phyloP scores from a whole-genome alignment of 1,140 invertebrate genomes.

The Cherax destructor region DNA sequence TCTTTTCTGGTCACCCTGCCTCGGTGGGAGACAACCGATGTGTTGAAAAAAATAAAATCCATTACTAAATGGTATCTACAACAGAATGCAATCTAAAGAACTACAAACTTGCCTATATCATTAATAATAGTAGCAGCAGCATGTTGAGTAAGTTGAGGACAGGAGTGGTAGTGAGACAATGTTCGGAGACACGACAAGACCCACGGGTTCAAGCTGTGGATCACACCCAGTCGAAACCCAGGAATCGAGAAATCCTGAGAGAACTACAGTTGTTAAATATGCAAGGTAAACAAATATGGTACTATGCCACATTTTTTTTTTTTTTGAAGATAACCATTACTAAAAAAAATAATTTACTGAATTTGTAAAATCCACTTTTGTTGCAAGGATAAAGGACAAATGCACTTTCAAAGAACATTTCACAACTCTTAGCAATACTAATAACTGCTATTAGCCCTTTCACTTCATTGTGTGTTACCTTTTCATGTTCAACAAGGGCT shows the following conservation, averaged over 20 bases:
- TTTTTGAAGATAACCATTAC: background rate
- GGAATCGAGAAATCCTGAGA: conserved; percentile 28
- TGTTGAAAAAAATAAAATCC: too few relatives aligned
- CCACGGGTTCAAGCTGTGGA: conserved; percentile 15
- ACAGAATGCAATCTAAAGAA: background rate
- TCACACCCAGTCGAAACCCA: conserved; percentile 31
- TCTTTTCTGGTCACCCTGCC: too few relatives aligned
- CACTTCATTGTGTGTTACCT: too few relatives aligned
- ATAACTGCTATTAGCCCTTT: too few relatives aligned
- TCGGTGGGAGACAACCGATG: too few relatives aligned
- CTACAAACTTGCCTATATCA: conserved; percentile 20
- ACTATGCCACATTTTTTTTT: background rate
- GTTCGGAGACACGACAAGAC: conserved; percentile 19
- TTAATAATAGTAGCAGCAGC: conserved; percentile 25
- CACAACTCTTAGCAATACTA: too few relatives aligned
- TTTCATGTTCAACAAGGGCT: too few relatives aligned
- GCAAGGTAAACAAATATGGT: background rate
- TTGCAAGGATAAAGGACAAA: too few relatives aligned
- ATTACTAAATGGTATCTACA: background rate
- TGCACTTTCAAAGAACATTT: too few relatives aligned
- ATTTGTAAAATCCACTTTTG: too few relatives aligned
- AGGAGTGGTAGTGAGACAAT: conserved; percentile 30
- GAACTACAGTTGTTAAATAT: background rate
- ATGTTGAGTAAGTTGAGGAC: conserved; percentile 20
- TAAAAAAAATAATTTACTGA: too few relatives aligned